These are phyloP conservation scores for Dorcus parallelipipedus DNA, from an alignment of 2,888 invertebrate genomes.

Conservation along the genomic window DNA sequence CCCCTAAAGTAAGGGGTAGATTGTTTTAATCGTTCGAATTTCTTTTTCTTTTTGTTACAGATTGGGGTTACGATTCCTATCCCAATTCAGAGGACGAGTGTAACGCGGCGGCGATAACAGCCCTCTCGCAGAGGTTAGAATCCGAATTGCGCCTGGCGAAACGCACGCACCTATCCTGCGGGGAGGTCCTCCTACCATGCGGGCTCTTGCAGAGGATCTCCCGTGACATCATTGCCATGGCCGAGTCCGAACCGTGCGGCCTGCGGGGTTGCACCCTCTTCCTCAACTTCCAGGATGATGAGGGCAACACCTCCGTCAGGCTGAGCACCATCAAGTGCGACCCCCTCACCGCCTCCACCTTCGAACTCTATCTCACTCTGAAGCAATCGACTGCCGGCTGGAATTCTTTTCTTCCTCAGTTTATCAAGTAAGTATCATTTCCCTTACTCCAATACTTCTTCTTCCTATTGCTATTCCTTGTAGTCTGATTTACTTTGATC, in stretches of 20 bases:
- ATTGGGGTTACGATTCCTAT: conserved; percentile 13
- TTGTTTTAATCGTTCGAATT: too few species aligned
- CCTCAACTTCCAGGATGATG: conserved; percentile 75
- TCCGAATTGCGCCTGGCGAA: conserved; percentile 77
- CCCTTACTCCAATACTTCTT: not conserved
- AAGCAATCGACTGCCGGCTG: conserved; percentile 82
- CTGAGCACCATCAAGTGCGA: conserved; percentile 82
- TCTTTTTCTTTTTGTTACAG: conserved; percentile 5
- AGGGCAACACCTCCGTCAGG: conserved; percentile 55
- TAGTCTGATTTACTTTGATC: too few species aligned
- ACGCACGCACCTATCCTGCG: conserved; percentile 74
- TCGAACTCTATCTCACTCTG: conserved; percentile 82
- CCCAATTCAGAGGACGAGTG: conserved; percentile 32
- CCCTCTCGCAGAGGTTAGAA: conserved; percentile 73
- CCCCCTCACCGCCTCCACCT: conserved; percentile 81
- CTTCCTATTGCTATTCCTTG: not conserved
- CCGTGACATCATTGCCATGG: conserved; percentile 74
- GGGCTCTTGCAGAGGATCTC: conserved; percentile 78
- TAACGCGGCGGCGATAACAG: conserved; percentile 56
- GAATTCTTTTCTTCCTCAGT: conserved; percentile 82
- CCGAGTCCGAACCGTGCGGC: conserved; percentile 88
- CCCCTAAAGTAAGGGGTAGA: too few species aligned
- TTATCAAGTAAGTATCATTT: conserved; percentile 71
- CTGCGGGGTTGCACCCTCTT: conserved; percentile 82
- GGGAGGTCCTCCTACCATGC: conserved; percentile 81